phyloP scores from a whole-genome alignment of 2,888 invertebrate genomes.

The Drosophila paramelanica region DNA sequence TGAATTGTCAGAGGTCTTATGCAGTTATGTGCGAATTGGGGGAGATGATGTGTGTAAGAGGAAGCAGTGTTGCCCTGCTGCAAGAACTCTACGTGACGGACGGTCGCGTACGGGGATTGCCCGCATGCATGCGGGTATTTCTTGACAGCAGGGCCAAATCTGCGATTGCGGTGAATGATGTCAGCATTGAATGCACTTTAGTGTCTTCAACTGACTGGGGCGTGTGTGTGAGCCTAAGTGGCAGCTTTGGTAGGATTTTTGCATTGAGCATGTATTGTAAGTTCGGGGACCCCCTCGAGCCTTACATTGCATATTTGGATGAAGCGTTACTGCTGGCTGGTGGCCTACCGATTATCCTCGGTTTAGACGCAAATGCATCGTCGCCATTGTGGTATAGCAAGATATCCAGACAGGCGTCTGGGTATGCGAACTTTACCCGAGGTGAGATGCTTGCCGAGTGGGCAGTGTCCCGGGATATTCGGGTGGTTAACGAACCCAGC shows the following conservation, averaged over 20 bases:
- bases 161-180: no score
- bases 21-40: no score
- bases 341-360: background rate
- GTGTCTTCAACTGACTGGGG: no score
- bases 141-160: no score
- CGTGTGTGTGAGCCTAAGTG: background rate
- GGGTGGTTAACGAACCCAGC: background rate
- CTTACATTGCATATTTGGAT: background rate
- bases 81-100: no score
- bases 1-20: no score
- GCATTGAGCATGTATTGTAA: no score
- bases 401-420: background rate
- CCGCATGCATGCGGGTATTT: background rate
- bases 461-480: constrained; percentile 1
- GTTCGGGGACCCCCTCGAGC: no score
- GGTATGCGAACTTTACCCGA: background rate
- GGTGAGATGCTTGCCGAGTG: constrained; percentile 8
- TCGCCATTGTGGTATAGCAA: constrained; percentile 29
- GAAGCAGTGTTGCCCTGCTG: no score
- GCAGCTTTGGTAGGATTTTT: constrained; percentile 9
- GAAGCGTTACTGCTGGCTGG: background rate
- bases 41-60: no score
- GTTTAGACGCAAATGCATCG: constrained; percentile 12
- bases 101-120: background rate
- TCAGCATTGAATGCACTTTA: no score